Evolutionary conservation across 1,140 invertebrate species (phyloP).

Genomic region (Aphis gossypii): DNA sequence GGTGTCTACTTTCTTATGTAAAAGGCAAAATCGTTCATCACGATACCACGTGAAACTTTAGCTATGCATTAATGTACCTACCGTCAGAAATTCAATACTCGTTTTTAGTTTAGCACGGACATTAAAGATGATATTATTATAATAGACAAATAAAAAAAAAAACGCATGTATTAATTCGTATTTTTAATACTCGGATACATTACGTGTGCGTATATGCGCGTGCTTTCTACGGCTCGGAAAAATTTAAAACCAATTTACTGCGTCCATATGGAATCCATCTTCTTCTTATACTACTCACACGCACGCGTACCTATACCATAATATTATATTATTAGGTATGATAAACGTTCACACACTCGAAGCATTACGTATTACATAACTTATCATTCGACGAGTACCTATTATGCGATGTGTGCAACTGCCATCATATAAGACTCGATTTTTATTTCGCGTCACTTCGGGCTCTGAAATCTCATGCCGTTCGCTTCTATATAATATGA

Average conservation of each 20-base stretch:
- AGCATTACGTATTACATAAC: neutral
- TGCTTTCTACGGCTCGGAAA: neutral
- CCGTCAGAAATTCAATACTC: no score
- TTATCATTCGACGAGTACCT: neutral
- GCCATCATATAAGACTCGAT: neutral
- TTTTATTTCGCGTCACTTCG: neutral
- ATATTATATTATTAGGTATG: no score
- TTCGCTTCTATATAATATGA: neutral
- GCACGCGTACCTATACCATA: no score
- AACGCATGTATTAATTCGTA: neutral
- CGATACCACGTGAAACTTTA: no score
- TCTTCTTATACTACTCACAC: neutral
- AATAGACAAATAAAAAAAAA: neutral
- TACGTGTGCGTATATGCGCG: neutral
- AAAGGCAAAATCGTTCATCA: no score
- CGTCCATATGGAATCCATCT: neutral
- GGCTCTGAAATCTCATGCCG: neutral
- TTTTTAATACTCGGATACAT: neutral
- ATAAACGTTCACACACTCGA: neutral
- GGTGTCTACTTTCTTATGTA: no score
- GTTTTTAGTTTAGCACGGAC: neutral
- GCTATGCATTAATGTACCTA: neutral
- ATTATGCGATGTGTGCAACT: no score
- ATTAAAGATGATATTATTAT: neutral
- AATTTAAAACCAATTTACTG: neutral